These are phyloP conservation scores for Nematostella vectensis DNA, from an alignment of 92 coral and sea anemone genomes.

Conservation along the genomic window DNA sequence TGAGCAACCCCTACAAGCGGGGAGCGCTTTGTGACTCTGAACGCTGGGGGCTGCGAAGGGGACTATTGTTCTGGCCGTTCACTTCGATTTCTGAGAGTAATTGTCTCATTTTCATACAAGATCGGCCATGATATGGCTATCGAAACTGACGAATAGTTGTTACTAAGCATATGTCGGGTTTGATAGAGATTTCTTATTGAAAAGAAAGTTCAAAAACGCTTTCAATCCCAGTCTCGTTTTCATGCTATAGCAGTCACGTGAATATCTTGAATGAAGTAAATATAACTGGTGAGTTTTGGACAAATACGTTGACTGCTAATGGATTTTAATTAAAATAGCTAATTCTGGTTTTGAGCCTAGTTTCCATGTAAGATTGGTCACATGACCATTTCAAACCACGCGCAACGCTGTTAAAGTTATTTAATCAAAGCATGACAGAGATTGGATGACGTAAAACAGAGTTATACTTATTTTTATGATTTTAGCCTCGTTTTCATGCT, in stretches of 20 bases:
- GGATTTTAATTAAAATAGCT: too few species aligned
- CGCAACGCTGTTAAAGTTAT: not conserved
- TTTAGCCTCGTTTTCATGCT: constrained; percentile 23
- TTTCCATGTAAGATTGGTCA: not conserved
- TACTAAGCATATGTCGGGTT: not conserved
- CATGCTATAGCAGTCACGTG: constrained; percentile 11
- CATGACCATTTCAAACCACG: not conserved
- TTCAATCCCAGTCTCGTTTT: constrained; percentile 9
- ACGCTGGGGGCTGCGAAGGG: too few species aligned
- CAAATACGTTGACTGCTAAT: not conserved
- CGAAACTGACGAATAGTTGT: too few species aligned
- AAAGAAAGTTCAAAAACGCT: not conserved
- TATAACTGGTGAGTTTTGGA: not conserved
- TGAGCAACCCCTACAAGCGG: constrained; percentile 14
- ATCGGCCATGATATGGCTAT: too few species aligned
- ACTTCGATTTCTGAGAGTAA: too few species aligned
- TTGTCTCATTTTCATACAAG: too few species aligned
- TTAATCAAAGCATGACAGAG: not conserved
- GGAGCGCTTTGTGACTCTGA: constrained; percentile 7
- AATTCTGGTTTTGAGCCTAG: not conserved
- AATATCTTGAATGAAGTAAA: not conserved
- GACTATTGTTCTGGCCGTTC: too few species aligned
- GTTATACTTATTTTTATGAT: not conserved
- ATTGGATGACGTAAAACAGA: not conserved
- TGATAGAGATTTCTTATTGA: not conserved